A percentile compares a stretch with the other conserved stretches of the same genome.
Evolutionary conservation across 2,888 invertebrate genomes (phyloP).

Genomic region (Hipparchia sbordonii): DNA sequence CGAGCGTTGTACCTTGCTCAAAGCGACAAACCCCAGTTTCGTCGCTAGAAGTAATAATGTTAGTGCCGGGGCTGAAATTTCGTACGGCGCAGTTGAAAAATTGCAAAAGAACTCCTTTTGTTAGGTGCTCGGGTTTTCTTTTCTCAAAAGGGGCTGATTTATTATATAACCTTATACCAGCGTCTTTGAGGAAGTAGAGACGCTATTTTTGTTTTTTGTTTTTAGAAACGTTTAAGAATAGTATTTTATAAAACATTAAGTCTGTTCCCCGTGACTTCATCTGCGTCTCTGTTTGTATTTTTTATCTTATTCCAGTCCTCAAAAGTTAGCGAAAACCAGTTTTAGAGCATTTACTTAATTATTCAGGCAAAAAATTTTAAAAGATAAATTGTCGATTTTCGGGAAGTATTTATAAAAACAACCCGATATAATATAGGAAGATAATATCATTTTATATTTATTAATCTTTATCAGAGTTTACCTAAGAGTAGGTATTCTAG

Average conservation of each 20-base stretch:
- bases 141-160: constrained; percentile 44
- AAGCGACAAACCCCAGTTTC: constrained; percentile 51
- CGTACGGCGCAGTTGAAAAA: constrained; percentile 63
- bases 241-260: no score
- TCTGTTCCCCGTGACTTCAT: no score
- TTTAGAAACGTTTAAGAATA: neutral
- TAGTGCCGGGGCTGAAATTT: constrained; percentile 61
- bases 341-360: no score
- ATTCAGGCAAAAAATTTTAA: no score
- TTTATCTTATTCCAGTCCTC: no score
- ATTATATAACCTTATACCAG: constrained; percentile 40
- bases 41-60: constrained; percentile 60
- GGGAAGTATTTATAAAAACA: no score
- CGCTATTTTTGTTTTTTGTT: constrained; percentile 22
- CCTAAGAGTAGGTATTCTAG: constrained; percentile 19
- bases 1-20: constrained; percentile 62
- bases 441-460: no score
- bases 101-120: constrained; percentile 53
- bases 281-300: no score
- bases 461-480: constrained; percentile 12
- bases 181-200: constrained; percentile 28
- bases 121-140: constrained; percentile 43
- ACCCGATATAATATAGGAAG: no score
- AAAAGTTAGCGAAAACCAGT: no score
- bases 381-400: no score